A percentile compares a stretch with the other conserved stretches of the same genome.
phyloP scores from a whole-genome alignment of 2,888 invertebrate genomes.

The Diarsia dahlii region DNA sequence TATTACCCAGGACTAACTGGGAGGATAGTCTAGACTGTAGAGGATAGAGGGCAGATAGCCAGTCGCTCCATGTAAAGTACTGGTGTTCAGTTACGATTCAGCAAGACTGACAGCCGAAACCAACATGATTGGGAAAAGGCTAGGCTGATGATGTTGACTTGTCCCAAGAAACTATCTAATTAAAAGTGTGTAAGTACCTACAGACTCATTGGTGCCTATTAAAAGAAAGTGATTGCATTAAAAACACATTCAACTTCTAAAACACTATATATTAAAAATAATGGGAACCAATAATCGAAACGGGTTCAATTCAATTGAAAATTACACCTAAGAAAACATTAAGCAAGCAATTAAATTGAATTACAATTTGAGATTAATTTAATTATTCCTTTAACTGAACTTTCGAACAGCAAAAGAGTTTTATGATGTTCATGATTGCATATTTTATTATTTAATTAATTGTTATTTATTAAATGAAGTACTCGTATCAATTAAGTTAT shows the following conservation, averaged over 20 bases:
- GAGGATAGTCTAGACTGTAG: too few species aligned
- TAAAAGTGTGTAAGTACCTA: not conserved
- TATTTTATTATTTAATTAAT: constrained; percentile 60
- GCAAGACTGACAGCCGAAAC: too few species aligned
- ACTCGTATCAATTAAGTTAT: constrained; percentile 61
- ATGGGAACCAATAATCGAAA: constrained; percentile 26
- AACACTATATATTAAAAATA: constrained; percentile 44
- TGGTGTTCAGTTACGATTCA: too few species aligned
- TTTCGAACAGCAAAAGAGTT: constrained; percentile 30
- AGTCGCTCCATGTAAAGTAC: too few species aligned
- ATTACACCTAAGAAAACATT: constrained; percentile 48
- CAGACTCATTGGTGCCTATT: not conserved
- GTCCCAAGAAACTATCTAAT: not conserved
- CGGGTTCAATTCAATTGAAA: constrained; percentile 45
- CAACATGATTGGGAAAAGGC: too few species aligned
- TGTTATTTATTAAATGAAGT: constrained; percentile 58
- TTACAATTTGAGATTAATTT: constrained; percentile 44
- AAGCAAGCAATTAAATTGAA: constrained; percentile 48
- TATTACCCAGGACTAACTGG: too few species aligned
- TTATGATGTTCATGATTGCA: constrained; percentile 55
- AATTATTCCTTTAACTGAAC: constrained; percentile 48
- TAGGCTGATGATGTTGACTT: too few species aligned
- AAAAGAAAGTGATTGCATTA: constrained; percentile 24
- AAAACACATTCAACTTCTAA: constrained; percentile 23
- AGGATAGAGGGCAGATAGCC: too few species aligned